phyloP scores from a whole-genome alignment of 2,797 vertebrate genomes.

The Bufotes viridis region DNA sequence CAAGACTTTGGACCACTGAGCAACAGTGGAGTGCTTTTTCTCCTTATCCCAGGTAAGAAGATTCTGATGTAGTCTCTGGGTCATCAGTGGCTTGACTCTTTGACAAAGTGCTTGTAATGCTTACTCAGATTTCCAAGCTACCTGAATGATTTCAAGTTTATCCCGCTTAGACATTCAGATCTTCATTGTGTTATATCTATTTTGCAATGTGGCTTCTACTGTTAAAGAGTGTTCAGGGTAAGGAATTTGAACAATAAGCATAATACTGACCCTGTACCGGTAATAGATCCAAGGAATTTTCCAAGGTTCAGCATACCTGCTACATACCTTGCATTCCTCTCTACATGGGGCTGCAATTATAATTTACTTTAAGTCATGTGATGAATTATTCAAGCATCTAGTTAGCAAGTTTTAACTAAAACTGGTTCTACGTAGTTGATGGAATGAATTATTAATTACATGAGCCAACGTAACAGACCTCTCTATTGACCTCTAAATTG shows the following conservation, averaged over 20 bases:
- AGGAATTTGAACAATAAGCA: conserved; percentile 43
- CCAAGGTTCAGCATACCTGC: conserved; percentile 48
- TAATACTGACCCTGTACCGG: conserved; percentile 33
- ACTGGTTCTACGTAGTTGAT: background rate
- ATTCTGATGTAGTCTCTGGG: too few species aligned
- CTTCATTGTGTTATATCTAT: background rate
- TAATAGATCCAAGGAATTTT: conserved; percentile 55
- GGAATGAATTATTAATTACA: conserved; percentile 47
- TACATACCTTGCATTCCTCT: conserved; percentile 57
- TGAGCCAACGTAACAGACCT: background rate
- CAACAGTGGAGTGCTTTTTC: too few species aligned
- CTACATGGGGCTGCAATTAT: conserved; percentile 49
- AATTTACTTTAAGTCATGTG: conserved; percentile 44
- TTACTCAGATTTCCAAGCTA: background rate
- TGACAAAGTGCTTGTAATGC: background rate
- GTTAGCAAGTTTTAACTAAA: conserved; percentile 40
- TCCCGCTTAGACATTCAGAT: background rate
- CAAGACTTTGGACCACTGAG: too few species aligned
- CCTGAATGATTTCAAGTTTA: background rate
- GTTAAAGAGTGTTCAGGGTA: background rate
- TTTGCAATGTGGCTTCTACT: background rate
- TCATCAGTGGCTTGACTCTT: too few species aligned
- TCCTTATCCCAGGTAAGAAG: too few species aligned
- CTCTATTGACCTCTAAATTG: conserved; percentile 23
- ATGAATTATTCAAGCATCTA: conserved; percentile 31